Evolutionary conservation across 2,113 vertebrate species (phyloP).

Genomic region (Silurus asotus): DNA sequence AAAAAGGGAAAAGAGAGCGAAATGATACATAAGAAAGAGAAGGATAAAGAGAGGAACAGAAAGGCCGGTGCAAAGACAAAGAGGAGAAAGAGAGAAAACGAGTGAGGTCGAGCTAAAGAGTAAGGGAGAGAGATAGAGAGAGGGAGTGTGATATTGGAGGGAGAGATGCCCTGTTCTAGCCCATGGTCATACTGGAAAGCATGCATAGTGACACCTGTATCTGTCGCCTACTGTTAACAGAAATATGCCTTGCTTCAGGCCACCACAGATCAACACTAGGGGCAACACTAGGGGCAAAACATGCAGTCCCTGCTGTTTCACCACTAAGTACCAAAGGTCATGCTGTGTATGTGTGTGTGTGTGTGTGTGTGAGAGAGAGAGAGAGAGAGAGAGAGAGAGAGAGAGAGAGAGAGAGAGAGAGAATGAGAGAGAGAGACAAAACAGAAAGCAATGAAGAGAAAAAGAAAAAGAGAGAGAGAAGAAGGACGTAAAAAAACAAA

Average conservation of each 20-base stretch:
- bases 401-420: neutral
- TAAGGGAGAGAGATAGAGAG: neutral
- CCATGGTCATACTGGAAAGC: constrained; percentile 41
- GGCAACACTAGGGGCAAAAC: constrained; percentile 9
- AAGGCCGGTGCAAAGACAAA: constrained; percentile 15
- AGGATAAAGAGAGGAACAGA: constrained; percentile 33
- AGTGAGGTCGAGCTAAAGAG: neutral
- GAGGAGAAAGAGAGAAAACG: neutral
- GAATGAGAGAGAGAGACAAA: no score
- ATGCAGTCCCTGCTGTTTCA: constrained; percentile 44
- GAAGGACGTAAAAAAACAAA: no score
- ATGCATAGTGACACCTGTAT: constrained; percentile 60
- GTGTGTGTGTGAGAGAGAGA: neutral
- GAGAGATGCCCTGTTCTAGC: constrained; percentile 20
- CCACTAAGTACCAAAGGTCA: constrained; percentile 60
- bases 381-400: neutral
- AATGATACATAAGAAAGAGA: constrained; percentile 27
- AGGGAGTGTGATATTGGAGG: neutral
- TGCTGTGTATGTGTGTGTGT: constrained; percentile 25
- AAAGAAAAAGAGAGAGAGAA: neutral
- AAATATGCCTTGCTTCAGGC: constrained; percentile 56
- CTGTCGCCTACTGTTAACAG: constrained; percentile 55
- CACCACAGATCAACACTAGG: constrained; percentile 47
- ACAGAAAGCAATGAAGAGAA: neutral
- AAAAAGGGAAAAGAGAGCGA: neutral